These are phyloP conservation scores for Pongo abelii DNA, from an alignment of 2,113 vertebrate genomes.

Conservation along the genomic window DNA sequence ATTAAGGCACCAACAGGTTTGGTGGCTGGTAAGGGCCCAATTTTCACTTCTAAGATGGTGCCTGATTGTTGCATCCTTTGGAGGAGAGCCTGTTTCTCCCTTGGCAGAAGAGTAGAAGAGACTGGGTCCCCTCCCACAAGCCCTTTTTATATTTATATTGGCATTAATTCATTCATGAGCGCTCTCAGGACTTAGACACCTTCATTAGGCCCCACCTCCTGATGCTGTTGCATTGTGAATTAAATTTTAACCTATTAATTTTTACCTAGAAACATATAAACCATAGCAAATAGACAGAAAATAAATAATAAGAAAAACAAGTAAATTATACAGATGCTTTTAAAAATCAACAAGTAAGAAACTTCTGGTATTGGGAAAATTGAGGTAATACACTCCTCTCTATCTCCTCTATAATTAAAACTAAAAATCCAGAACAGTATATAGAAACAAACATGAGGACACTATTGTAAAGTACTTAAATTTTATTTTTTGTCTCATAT, in stretches of 20 bases:
- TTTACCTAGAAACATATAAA: background rate
- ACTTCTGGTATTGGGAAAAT: background rate
- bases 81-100: background rate
- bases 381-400: background rate
- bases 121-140: background rate
- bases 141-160: background rate
- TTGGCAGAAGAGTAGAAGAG: background rate
- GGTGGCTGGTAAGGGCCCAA: too few relatives aligned
- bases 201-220: background rate
- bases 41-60: background rate
- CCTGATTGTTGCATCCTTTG: background rate
- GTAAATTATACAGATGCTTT: background rate
- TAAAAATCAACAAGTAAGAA: background rate
- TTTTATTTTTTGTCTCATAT: background rate
- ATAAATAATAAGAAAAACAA: background rate
- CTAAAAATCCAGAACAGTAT: background rate
- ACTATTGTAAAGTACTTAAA: background rate
- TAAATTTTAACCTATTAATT: background rate
- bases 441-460: background rate
- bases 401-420: background rate
- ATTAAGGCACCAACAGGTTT: background rate
- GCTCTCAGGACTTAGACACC: too few relatives aligned
- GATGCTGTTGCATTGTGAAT: too few relatives aligned
- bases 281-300: background rate
- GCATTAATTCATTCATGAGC: background rate